These are phyloP conservation scores for Entomobrya proxima DNA, from an alignment of 2,888 invertebrate genomes.

Conservation along the genomic window DNA sequence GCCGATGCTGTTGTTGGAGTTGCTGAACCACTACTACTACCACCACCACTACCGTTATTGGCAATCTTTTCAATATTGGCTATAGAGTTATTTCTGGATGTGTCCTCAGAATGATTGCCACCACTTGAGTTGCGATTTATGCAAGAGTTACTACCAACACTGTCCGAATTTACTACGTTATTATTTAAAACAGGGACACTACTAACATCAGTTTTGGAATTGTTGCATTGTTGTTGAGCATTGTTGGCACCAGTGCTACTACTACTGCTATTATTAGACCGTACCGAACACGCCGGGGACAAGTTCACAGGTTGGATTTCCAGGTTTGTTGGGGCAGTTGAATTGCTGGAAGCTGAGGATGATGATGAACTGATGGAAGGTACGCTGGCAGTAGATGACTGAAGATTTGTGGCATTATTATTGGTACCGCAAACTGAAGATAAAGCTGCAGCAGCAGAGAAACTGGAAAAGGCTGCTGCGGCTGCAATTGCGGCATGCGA, in stretches of 20 bases:
- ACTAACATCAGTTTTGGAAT: slow-evolving; percentile 41
- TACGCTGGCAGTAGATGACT: neutral
- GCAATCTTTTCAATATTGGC: slow-evolving; percentile 1
- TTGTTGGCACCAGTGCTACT: slow-evolving; percentile 3
- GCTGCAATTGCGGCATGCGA: slow-evolving; percentile 53
- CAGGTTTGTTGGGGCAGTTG: neutral
- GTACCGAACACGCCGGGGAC: slow-evolving; percentile 55
- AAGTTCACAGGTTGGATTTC: slow-evolving; percentile 63
- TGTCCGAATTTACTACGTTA: neutral
- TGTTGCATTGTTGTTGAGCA: neutral
- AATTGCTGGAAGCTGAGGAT: neutral
- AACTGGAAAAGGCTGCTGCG: slow-evolving; percentile 67
- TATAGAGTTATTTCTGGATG: neutral
- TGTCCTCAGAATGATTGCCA: neutral
- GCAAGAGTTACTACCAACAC: neutral
- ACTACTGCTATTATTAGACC: slow-evolving; percentile 30
- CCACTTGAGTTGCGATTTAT: slow-evolving; percentile 13
- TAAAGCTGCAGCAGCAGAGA: slow-evolving; percentile 63
- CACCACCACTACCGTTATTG: slow-evolving; percentile 10
- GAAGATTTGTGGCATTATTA: neutral
- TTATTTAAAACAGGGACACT: slow-evolving; percentile 23
- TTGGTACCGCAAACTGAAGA: slow-evolving; percentile 35
- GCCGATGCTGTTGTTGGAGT: neutral
- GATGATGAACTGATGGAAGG: no score
- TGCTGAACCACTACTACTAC: neutral